Base-by-base conservation (phyloP, 2,888 invertebrate genomes). In the Linyphia triangularis region DNA sequence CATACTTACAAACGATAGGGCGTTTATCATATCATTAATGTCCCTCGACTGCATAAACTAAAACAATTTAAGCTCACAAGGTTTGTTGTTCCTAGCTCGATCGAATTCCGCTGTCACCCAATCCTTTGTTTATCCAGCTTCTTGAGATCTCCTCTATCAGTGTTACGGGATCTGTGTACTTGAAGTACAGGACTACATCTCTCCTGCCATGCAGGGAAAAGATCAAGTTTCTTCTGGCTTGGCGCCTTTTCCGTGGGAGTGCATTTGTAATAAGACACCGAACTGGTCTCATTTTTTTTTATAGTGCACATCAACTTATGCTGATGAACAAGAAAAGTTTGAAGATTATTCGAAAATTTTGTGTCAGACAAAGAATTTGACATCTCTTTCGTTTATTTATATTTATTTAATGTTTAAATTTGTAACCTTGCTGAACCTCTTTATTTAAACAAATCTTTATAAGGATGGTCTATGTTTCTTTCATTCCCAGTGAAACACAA, bases 81-180 rank as follows among this genome's bases (percentile, higher is more conserved):
- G 51, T 51, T 51, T 51, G 3, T 51, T 51, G 51, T 51, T 51
- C 16, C 51, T n/a, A 5, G 5, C 5, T 5, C n/a, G 51, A 51
- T 51, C 51, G 51, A 16, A n/a, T 51, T 51, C 51, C 79, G 19
- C 33, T 51, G 81, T 81, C 67, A 81, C 70, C 33, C 19, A 69
- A 81, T 81, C 70, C 81, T 70, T 81, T 81, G 81, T 81, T 81
- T 81, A 81, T 81, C 69, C 77, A 77, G 61, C 77, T 77, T 61
- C 63, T 77, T 61, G 37, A 22, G 69, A 81, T 69, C 81, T 24
- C 16, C 33, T 57, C 81, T 81, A 70, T 81, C 81, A 57, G 33
- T 70, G 69, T 81, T 69, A 81, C 33, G 26, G 37, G 69, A 81
- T 81, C 81, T 59, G 69, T 59, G 33, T 69, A 33, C 40, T 37